phyloP scores from a whole-genome alignment of 2,113 vertebrate genomes.

The Thunnus maccoyii region DNA sequence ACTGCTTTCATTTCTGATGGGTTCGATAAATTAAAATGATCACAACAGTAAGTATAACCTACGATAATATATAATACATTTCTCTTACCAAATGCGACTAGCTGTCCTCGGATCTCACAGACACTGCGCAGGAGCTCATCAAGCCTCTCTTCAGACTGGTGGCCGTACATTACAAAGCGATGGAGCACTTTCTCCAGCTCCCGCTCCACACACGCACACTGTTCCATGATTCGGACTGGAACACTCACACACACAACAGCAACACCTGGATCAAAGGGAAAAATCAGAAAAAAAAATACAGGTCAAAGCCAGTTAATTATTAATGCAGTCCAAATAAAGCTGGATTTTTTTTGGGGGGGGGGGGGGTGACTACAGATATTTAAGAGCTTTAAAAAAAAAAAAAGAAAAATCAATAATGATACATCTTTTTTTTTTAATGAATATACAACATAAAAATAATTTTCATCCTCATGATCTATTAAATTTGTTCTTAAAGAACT shows the following conservation, averaged over 20 bases:
- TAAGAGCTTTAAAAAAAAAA: too few relatives aligned
- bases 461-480: too few relatives aligned
- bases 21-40: neutral
- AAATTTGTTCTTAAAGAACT: too few relatives aligned
- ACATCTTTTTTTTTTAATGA: too few relatives aligned
- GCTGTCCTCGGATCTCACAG: slow-evolving; percentile 89
- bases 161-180: slow-evolving; percentile 91
- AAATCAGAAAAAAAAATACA: neutral
- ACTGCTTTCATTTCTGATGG: neutral
- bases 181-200: slow-evolving; percentile 94
- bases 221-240: slow-evolving; percentile 87
- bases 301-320: neutral
- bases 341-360: neutral
- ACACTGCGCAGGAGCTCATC: slow-evolving; percentile 90
- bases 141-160: slow-evolving; percentile 91
- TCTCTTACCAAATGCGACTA: slow-evolving; percentile 87
- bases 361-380: too few relatives aligned
- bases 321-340: neutral
- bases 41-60: neutral
- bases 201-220: slow-evolving; percentile 92
- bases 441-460: too few relatives aligned
- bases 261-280: slow-evolving; percentile 42
- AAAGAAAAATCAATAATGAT: too few relatives aligned
- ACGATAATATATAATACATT: neutral
- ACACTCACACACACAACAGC: slow-evolving; percentile 55